phyloP scores from a whole-genome alignment of 2,113 vertebrate species.

The Tor tambroides region DNA sequence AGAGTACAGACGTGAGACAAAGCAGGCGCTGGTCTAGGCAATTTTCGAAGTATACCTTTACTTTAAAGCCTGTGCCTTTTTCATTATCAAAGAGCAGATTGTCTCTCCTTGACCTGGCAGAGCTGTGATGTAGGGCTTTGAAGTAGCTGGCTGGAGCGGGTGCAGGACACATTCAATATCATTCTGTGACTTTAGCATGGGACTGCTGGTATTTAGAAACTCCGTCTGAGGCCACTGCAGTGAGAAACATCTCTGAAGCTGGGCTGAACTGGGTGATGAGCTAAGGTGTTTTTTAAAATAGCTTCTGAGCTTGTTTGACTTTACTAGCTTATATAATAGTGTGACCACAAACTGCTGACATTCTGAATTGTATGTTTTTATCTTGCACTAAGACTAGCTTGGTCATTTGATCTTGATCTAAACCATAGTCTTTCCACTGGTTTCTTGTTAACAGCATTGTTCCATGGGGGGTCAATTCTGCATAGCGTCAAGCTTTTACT shows the following conservation, averaged over 20 bases:
- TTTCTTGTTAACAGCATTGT: background rate
- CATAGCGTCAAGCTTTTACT: background rate
- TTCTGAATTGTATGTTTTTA: background rate
- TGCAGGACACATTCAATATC: slow-evolving; percentile 52
- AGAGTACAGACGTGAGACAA: slow-evolving; percentile 60
- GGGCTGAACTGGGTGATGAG: background rate
- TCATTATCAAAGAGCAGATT: slow-evolving; percentile 48
- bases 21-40: slow-evolving; percentile 41
- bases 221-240: background rate
- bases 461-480: slow-evolving; percentile 7
- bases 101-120: slow-evolving; percentile 63
- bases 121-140: slow-evolving; percentile 64
- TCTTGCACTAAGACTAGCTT: background rate
- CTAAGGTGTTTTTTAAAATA: background rate
- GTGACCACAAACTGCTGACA: background rate
- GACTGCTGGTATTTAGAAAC: slow-evolving; percentile 37
- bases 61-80: slow-evolving; percentile 61
- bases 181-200: slow-evolving; percentile 29
- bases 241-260: background rate
- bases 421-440: background rate
- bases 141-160: slow-evolving; percentile 58
- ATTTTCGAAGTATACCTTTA: slow-evolving; percentile 66
- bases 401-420: slow-evolving; percentile 3
- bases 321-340: background rate
- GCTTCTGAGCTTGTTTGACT: background rate